A percentile compares a stretch with the other conserved stretches of the same genome.
These are phyloP conservation scores for Brachionichthys hirsutus DNA, from an alignment of 2,113 vertebrate species.

Conservation along the genomic window DNA sequence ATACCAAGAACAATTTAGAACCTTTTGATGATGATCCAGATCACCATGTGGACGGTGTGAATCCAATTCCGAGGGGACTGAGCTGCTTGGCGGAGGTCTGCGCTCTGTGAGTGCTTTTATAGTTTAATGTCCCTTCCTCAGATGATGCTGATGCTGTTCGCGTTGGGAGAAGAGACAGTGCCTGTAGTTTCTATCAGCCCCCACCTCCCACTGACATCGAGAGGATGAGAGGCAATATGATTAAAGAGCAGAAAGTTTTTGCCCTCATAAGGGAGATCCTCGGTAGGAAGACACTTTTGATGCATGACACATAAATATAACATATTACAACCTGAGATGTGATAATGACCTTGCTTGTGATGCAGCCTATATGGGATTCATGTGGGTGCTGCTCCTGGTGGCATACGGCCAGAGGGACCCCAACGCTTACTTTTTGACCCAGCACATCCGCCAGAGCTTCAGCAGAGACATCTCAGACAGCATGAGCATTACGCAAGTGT, in stretches of 20 bases:
- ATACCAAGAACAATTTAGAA: too few relatives aligned
- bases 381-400: constrained; percentile 93
- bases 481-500: constrained; percentile 84
- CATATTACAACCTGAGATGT: background rate
- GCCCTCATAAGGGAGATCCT: constrained; percentile 88
- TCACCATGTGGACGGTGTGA: too few relatives aligned
- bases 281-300: constrained; percentile 69
- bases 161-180: constrained; percentile 81
- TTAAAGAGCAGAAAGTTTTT: constrained; percentile 91
- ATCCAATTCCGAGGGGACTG: too few relatives aligned
- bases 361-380: constrained; percentile 87
- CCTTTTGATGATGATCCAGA: too few relatives aligned
- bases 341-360: constrained; percentile 35
- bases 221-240: constrained; percentile 82
- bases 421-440: constrained; percentile 86
- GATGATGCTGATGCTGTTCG: constrained; percentile 77
- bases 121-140: constrained; percentile 50
- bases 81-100: too few relatives aligned
- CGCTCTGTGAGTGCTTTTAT: too few relatives aligned
- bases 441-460: constrained; percentile 89
- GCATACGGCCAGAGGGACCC: constrained; percentile 93
- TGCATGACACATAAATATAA: background rate
- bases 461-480: constrained; percentile 76
- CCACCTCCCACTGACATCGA: constrained; percentile 83
- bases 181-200: constrained; percentile 83